Evolutionary conservation across 1,140 invertebrate species (phyloP), one percentile per base, ranked within the genome.

Genomic region (Parasteatoda tepidariorum): DNA sequence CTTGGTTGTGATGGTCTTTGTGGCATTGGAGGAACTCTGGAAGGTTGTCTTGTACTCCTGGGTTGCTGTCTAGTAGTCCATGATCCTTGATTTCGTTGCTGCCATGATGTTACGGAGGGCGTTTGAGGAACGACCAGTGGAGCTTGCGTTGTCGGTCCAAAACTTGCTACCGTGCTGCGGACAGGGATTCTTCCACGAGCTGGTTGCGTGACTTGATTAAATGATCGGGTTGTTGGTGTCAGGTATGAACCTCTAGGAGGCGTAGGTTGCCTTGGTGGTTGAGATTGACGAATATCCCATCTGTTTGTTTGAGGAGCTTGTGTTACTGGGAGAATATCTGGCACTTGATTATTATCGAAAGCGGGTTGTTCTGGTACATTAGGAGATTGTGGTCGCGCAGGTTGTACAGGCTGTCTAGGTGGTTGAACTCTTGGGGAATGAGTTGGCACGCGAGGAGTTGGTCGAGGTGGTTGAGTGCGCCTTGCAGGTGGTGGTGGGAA

Each of bases 271-370:
- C 78, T 38, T 34, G 78, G 31, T 34, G 66, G 54, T 15, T 59
- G 78, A 48, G 78, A 70, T 30, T 82, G 78, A n/a, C 78, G 54
- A n/a, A n/a, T 28, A 24, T 38, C 66, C 78, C 78, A 82, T 62
- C 55, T 30, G 11, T 33, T 24, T 61, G 70, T 22, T 55, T 34
- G 41, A n/a, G 34, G 70, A 28, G 78, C 31, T 9, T 62, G 9
- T 0, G 61, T 48, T 76, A 41, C 74, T 68, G 66, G 76, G n/a
- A n/a, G n/a, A n/a, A n/a, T n/a, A 15, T 68, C 48, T 18, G 76
- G 62, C n/a, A 57, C 24, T 38, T 24, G 18, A 5, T 26, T 33
- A 28, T 75, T 62, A 38, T 18, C 73, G 3, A 24, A 6, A 24
- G 33, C 54, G 30, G 78, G 66, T 5, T 31, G 48, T 26, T 57